Percentiles rank a stretch among this genome's conserved stretches.
Evolutionary conservation across 2,113 vertebrate species (phyloP).

Genomic region (Paracanthobrama guichenoti): DNA sequence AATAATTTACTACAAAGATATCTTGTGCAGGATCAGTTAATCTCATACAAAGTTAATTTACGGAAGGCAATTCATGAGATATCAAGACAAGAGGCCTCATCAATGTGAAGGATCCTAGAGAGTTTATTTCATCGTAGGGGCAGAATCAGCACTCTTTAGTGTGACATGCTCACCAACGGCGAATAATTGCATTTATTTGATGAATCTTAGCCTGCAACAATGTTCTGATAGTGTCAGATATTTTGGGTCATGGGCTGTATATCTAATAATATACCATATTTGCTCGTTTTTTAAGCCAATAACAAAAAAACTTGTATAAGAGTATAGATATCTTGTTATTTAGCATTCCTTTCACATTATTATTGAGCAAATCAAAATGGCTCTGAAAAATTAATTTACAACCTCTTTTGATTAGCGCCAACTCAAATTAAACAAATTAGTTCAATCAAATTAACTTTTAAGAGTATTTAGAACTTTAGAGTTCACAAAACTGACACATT

Average conservation of each 20-base stretch:
- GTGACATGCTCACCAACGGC: not conserved
- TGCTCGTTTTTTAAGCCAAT: too few species aligned
- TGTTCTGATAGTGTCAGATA: not conserved
- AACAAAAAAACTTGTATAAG: too few species aligned
- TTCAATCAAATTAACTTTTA: too few species aligned
- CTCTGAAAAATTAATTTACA: too few species aligned
- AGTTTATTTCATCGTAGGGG: not conserved
- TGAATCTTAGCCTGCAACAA: not conserved
- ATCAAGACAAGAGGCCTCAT: conserved; percentile 16
- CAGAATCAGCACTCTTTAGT: not conserved
- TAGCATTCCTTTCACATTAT: too few species aligned
- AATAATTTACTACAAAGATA: not conserved
- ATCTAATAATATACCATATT: not conserved
- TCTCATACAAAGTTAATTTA: conserved; percentile 26
- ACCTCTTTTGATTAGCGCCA: too few species aligned
- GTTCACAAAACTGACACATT: too few species aligned
- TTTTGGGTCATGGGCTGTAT: not conserved
- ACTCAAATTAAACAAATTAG: too few species aligned
- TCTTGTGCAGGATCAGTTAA: conserved; percentile 10
- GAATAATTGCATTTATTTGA: conserved; percentile 2
- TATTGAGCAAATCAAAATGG: too few species aligned
- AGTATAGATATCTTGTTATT: too few species aligned
- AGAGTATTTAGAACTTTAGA: too few species aligned
- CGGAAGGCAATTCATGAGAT: not conserved
- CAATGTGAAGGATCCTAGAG: conserved; percentile 18